Percentiles rank a stretch among this genome's conserved stretches.
Evolutionary conservation across 2,888 invertebrate species (phyloP).

Genomic region (Noctua janthe): DNA sequence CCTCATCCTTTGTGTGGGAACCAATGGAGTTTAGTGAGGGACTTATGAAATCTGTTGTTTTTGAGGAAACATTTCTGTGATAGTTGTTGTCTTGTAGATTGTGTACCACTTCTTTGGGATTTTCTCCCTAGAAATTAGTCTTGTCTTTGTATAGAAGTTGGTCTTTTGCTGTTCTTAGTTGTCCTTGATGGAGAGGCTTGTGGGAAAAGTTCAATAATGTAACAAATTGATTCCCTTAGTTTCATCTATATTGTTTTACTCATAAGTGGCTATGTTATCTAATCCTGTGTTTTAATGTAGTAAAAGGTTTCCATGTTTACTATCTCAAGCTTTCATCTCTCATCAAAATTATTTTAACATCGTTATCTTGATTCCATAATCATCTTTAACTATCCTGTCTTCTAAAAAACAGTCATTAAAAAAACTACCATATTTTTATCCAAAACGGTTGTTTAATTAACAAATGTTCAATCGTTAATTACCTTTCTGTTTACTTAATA

Average conservation of each 20-base stretch:
- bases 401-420: conserved; percentile 32
- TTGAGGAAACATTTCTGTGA: not conserved
- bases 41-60: conserved; percentile 4
- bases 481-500: conserved; percentile 49
- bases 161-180: not conserved
- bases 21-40: conserved; percentile 46
- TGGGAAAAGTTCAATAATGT: not conserved
- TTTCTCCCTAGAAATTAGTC: not conserved
- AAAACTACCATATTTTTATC: conserved; percentile 23
- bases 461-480: conserved; percentile 46
- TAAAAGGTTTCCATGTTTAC: not conserved
- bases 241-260: not conserved
- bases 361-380: conserved; percentile 39
- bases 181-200: not conserved
- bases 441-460: conserved; percentile 43
- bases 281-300: not conserved
- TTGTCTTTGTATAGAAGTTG: not conserved
- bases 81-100: not conserved
- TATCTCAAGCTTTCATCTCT: conserved; percentile 39
- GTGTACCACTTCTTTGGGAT: not conserved
- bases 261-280: not conserved
- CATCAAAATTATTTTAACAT: conserved; percentile 32
- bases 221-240: not conserved
- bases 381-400: conserved; percentile 12
- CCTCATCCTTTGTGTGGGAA: conserved; percentile 65